Base-by-base conservation (phyloP, 2,888 invertebrate species). In the Eulithis prunata region DNA sequence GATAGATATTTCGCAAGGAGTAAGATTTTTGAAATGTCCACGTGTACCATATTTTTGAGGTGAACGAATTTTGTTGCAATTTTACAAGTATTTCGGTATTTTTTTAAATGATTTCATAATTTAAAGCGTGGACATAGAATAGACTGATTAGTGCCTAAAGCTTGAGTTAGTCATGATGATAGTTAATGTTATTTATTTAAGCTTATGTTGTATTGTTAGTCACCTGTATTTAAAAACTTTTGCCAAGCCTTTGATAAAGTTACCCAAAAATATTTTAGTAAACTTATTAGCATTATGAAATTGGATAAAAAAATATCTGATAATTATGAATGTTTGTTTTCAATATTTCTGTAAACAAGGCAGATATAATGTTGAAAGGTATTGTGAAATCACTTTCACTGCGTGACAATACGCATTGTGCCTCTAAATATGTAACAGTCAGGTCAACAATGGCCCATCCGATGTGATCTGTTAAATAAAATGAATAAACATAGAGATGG, bases 381-480 rank as follows among this genome's bases (percentile, higher is more conserved):
- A 64, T 66, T 69, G 62, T 66, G 54, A 57, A 60, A 62, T 56
- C 58, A 67, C 69, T 73, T 71, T 70, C 73, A 66, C 71, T 41
- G 56, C n/a, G 61, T 55, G 46, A 68, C 68, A 68, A 69, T 70
- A 65, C 53, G 62, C 38, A 69, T 66, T 71, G 69, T 58, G 64
- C n/a, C 43, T 41, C 55, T 46, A 57, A 60, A 56, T 52, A 49
- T 57, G 65, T 13, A 64, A 45, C 14, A 41, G 55, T n/a, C 57
- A 21, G 46, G 55, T n/a, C 57, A 21, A 71, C 68, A 69, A 71
- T 64, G 21, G 49, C 14, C 21, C 62, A 45, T 53, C 58, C 62
- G 46, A 46, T 57, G 45, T 7, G 11, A 57, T 57, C 41, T 54
- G 49, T 59, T 57, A 64, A 60, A 60, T 62, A 45, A 47, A 21